A percentile compares a stretch with the other conserved stretches of the same genome.
Conservation (phyloP, 2,797 vertebrate species). For the Enoplosus armatus region DNA sequence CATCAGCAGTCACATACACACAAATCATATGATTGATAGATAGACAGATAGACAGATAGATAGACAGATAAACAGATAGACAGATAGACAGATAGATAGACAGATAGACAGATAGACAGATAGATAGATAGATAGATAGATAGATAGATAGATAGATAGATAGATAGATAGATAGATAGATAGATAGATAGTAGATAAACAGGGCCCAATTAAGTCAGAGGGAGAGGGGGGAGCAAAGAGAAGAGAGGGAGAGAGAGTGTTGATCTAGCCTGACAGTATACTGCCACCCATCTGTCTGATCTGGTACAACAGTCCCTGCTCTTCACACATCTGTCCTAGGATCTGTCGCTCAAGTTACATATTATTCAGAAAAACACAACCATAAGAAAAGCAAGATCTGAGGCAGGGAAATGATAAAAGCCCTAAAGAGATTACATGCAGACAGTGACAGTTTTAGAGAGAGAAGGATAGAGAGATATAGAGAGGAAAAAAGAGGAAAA, state of each 20-base stretch:
- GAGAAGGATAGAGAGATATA: constrained; percentile 39
- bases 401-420: constrained; percentile 93
- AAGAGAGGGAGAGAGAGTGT: constrained; percentile 36
- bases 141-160: constrained; percentile 42
- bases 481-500: constrained; percentile 42
- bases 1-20: no score
- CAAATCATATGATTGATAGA: no score
- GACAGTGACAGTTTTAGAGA: constrained; percentile 81
- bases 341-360: constrained; percentile 87
- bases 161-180: constrained; percentile 46
- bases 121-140: constrained; percentile 46
- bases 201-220: constrained; percentile 38
- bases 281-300: constrained; percentile 96
- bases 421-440: constrained; percentile 91
- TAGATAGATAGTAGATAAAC: constrained; percentile 23
- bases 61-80: not conserved
- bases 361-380: constrained; percentile 75
- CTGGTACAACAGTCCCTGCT: constrained; percentile 81
- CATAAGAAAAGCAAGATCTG: constrained; percentile 82
- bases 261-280: constrained; percentile 92
- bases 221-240: constrained; percentile 20
- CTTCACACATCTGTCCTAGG: constrained; percentile 84
- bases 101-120: constrained; percentile 25
- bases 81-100: constrained; percentile 19
- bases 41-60: not conserved